These are phyloP conservation scores for Rhagophthalmus giganteus DNA, from an alignment of 2,888 invertebrate species.

Conservation along the genomic window DNA sequence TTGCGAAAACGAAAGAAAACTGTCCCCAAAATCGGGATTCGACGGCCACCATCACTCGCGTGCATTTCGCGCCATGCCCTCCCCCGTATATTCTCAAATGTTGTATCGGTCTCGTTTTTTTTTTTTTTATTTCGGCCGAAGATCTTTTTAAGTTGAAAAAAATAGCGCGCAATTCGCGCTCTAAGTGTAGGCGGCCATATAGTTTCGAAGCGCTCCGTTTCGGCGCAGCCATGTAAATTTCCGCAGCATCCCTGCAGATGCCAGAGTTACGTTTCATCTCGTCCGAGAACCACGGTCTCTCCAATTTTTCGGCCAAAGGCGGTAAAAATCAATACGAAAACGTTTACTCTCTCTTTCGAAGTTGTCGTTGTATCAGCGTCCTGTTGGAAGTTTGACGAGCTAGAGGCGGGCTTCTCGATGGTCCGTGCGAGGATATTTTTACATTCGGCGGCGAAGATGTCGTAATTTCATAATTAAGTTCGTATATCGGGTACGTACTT, in stretches of 20 bases:
- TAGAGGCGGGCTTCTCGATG: conserved; percentile 45
- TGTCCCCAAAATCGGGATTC: too few relatives aligned
- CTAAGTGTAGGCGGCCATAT: too few relatives aligned
- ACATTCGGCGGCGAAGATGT: conserved; percentile 44
- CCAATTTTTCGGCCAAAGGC: conserved; percentile 45
- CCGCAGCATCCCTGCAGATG: conserved; percentile 51
- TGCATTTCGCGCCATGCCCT: too few relatives aligned
- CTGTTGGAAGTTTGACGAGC: conserved; percentile 46
- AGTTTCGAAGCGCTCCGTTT: too few relatives aligned
- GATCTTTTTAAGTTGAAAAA: too few relatives aligned
- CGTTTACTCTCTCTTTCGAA: conserved; percentile 41
- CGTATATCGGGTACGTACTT: conserved; percentile 16
- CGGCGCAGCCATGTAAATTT: too few relatives aligned
- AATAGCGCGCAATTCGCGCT: too few relatives aligned
- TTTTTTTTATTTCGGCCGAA: too few relatives aligned
- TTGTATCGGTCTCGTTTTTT: too few relatives aligned
- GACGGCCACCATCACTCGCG: too few relatives aligned
- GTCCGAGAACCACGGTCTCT: conserved; percentile 37
- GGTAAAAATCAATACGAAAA: conserved; percentile 51
- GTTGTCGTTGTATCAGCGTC: conserved; percentile 37
- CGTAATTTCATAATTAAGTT: conserved; percentile 51
- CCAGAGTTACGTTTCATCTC: conserved; percentile 41
- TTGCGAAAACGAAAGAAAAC: too few relatives aligned
- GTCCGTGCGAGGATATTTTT: conserved; percentile 54
- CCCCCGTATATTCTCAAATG: too few relatives aligned